Conservation (phyloP, 2,888 invertebrate genomes). For the Lycocerus yunnanus region DNA sequence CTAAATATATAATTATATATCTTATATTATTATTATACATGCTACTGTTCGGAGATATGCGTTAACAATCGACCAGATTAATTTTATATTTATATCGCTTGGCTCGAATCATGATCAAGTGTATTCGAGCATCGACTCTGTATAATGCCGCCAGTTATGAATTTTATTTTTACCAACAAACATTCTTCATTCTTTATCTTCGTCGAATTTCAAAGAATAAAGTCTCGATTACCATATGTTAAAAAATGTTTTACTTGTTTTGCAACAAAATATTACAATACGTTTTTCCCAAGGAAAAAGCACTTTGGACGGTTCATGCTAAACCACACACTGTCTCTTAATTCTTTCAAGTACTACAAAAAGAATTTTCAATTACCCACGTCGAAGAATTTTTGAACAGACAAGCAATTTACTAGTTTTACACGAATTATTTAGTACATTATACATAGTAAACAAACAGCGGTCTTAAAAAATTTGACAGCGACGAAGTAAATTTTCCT, state of each 20-base stretch:
- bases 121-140: constrained; percentile 23
- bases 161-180: constrained; percentile 22
- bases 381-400: background rate
- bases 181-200: constrained; percentile 1
- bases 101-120: constrained; percentile 9
- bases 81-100: constrained; percentile 22
- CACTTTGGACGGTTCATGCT: background rate
- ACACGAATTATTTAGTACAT: background rate
- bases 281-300: background rate
- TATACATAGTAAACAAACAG: background rate
- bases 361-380: background rate
- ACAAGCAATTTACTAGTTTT: background rate
- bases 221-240: background rate
- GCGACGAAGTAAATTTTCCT: background rate
- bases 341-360: background rate
- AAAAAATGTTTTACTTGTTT: background rate
- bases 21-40: constrained; percentile 56
- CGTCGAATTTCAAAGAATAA: background rate
- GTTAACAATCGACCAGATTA: constrained; percentile 31
- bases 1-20: constrained; percentile 56
- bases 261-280: background rate
- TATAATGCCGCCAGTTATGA: constrained; percentile 31
- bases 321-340: too few relatives aligned
- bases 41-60: constrained; percentile 54
- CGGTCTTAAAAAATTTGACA: background rate